phyloP scores from a whole-genome alignment of 1,140 invertebrate genomes.

The Tyrophagus putrescentiae region DNA sequence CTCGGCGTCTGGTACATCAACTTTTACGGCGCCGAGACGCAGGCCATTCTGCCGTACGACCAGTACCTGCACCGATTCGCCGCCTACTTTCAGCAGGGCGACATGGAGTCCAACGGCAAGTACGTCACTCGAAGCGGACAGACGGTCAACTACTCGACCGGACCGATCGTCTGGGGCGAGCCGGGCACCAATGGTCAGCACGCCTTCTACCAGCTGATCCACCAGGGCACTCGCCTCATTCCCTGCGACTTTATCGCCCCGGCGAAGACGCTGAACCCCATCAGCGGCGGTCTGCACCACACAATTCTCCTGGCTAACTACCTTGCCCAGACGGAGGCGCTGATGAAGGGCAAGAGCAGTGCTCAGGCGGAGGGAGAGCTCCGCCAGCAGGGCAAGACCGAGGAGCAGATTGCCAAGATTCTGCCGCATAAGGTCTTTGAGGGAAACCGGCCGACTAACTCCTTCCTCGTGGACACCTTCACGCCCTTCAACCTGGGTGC shows the following conservation, averaged over 20 bases:
- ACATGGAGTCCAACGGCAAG: conserved; percentile 99
- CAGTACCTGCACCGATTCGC: conserved; percentile 96
- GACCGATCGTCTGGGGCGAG: conserved; percentile 88
- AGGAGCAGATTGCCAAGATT: conserved; percentile 50
- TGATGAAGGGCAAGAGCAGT: conserved; percentile 77
- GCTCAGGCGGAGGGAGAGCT: conserved; percentile 60
- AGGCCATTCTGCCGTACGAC: conserved; percentile 91
- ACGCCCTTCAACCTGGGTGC: conserved; percentile 86
- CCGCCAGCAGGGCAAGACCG: conserved; percentile 50
- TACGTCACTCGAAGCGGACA: conserved; percentile 54
- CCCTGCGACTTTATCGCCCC: conserved; percentile 95
- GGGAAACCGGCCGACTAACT: conserved; percentile 94
- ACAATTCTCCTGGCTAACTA: conserved; percentile 89
- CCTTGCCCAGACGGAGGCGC: conserved; percentile 92
- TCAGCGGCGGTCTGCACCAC: conserved; percentile 55
- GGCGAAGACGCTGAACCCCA: conserved; percentile 79
- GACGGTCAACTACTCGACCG: conserved; percentile 63
- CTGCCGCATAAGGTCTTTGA: conserved; percentile 91
- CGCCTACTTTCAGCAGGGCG: conserved; percentile 98
- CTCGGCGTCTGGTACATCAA: conserved; percentile 93
- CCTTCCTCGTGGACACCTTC: conserved; percentile 81
- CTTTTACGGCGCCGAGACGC: conserved; percentile 85
- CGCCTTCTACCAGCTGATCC: conserved; percentile 92
- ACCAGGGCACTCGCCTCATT: conserved; percentile 73
- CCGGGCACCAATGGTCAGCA: conserved; percentile 99